A percentile compares a stretch with the other conserved stretches of the same genome.
phyloP scores from a whole-genome alignment of 1,140 invertebrate genomes.

The Ladona fulva region DNA sequence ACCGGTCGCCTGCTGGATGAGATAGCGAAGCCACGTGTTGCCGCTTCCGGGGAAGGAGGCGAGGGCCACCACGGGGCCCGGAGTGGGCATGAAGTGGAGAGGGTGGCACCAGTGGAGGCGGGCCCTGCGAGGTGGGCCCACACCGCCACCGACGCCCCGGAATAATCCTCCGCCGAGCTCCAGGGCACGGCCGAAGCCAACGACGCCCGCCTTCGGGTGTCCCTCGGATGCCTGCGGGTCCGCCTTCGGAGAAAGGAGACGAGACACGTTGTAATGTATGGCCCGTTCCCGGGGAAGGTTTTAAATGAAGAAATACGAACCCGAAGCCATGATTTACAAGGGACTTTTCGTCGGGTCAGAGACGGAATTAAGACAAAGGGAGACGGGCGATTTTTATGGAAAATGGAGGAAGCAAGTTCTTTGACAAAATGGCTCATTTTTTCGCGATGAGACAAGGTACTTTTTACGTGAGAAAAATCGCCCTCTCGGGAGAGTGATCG shows the following conservation, averaged over 20 bases:
- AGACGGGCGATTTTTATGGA: too few relatives aligned
- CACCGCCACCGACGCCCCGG: not conserved
- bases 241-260: not conserved
- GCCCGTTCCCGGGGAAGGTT: too few relatives aligned
- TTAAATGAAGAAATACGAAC: too few relatives aligned
- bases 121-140: constrained; percentile 24
- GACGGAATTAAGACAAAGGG: too few relatives aligned
- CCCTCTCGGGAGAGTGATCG: too few relatives aligned
- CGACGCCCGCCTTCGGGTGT: not conserved
- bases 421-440: too few relatives aligned
- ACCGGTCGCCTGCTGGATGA: constrained; percentile 68
- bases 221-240: not conserved
- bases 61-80: constrained; percentile 46
- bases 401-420: too few relatives aligned
- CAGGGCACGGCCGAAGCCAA: not conserved
- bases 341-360: too few relatives aligned
- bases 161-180: not conserved
- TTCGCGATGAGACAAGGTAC: too few relatives aligned
- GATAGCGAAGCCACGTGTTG: constrained; percentile 69
- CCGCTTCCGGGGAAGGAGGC: constrained; percentile 70
- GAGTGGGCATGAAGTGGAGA: constrained; percentile 34
- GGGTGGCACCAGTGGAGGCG: constrained; percentile 42
- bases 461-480: too few relatives aligned
- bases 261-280: not conserved
- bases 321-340: too few relatives aligned